Base-by-base conservation (phyloP, 2,888 invertebrate species). In the Lydus trimaculatus region DNA sequence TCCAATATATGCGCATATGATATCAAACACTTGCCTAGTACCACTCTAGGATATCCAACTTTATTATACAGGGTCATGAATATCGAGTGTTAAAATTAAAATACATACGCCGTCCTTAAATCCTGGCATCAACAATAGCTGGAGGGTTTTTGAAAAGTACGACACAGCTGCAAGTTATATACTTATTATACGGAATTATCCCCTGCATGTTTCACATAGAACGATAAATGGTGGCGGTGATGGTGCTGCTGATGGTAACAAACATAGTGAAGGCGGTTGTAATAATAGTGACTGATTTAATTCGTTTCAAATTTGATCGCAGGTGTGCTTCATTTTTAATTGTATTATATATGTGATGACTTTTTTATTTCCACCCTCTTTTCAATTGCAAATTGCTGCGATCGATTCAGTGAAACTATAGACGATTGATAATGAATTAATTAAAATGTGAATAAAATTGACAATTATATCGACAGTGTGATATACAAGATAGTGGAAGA, bases 11-110 rank as follows among this genome's bases (percentile, higher is more conserved):
- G 67, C 60, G 69, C 61, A 65, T 69, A 66, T 56, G 56, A 56
- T 56, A 56, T 56, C 23, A 56, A 56, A 56, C 56, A 56, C 56
- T 25, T 56, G 3, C 23, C 23, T 25, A 56, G 25, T 79, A 74
- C 73, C 72, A 77, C 80, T 79, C 81, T 82, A 73, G 25, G 77
- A 79, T 81, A 82, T 82, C 82, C 82, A 79, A 79, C 79, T 80
- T 81, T 82, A 81, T 83, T 82, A 83, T 82, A 82, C 82, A 78
- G 83, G 83, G 83, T 82, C 82, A 83, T 83, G 84, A 84, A 83
- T 84, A 83, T 83, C 76, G 81, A 84, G 84, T 83, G 84, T 83
- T 79, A 82, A 84, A 84, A 84, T 84, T 84, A 84, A 84, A 84
- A 82, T 82, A 82, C 81, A 82, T 82, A 82, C 81, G 78, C 80